Conservation (phyloP, 2,797 vertebrate species). For the Leptatherina wallacei region DNA sequence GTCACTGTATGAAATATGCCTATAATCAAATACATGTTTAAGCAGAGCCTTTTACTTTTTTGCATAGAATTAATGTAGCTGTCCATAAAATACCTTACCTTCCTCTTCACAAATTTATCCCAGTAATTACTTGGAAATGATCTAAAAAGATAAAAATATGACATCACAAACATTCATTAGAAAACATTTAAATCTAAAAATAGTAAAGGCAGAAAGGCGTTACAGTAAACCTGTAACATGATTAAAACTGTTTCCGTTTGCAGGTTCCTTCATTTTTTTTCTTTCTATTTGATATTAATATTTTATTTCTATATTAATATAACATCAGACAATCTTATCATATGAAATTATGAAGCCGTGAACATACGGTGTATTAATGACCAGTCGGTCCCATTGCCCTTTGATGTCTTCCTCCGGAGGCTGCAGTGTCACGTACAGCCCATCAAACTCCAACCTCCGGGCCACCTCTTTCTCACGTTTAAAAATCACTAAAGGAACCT, state of each 20-base stretch:
- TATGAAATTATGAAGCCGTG: constrained; percentile 19
- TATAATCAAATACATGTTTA: constrained; percentile 23
- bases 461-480: constrained; percentile 96
- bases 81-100: constrained; percentile 66
- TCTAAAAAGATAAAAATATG: constrained; percentile 66
- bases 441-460: constrained; percentile 91
- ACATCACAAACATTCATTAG: neutral
- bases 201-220: neutral
- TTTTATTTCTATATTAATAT: constrained; percentile 16
- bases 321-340: constrained; percentile 14
- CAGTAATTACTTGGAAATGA: constrained; percentile 86
- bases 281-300: constrained; percentile 13
- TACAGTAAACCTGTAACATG: neutral
- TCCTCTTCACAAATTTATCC: constrained; percentile 88
- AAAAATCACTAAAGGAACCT: constrained; percentile 95
- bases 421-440: constrained; percentile 91
- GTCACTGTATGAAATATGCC: constrained; percentile 41
- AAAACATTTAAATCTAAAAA: neutral
- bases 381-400: constrained; percentile 95
- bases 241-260: neutral
- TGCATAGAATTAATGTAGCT: neutral
- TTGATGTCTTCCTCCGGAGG: constrained; percentile 95
- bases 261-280: neutral
- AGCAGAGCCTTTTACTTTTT: constrained; percentile 9
- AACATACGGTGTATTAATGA: constrained; percentile 92